A percentile compares a stretch with the other conserved stretches of the same genome.
phyloP scores from a whole-genome alignment of 2,888 invertebrate genomes.

The Cheilosia urbana region DNA sequence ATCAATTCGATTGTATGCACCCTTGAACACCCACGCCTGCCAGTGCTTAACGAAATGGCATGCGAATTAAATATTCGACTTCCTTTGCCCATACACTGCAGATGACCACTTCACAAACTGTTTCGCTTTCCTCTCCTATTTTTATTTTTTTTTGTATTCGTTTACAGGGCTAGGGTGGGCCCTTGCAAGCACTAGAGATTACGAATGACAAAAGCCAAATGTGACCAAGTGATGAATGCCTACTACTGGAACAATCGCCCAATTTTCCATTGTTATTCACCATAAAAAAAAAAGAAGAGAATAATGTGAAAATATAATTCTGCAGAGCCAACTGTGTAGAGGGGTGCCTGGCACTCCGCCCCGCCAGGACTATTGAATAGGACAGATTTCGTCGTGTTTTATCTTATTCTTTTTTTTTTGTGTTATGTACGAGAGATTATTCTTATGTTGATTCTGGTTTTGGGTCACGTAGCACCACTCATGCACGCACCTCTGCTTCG shows the following conservation, averaged over 20 bases:
- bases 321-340: constrained; percentile 62
- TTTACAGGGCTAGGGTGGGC: constrained; percentile 5
- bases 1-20: constrained; percentile 1
- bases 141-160: neutral
- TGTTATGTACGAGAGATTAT: constrained; percentile 37
- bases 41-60: constrained; percentile 13
- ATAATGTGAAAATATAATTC: constrained; percentile 69
- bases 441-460: constrained; percentile 73
- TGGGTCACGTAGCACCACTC: constrained; percentile 75
- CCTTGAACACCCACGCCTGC: neutral
- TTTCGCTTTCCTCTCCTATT: constrained; percentile 4
- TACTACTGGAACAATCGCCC: constrained; percentile 73
- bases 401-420: constrained; percentile 27
- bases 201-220: constrained; percentile 72
- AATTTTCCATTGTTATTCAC: constrained; percentile 68
- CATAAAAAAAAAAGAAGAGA: constrained; percentile 24
- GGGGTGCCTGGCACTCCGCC: constrained; percentile 1
- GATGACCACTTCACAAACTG: constrained; percentile 54
- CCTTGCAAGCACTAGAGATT: constrained; percentile 51
- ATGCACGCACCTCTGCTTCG: constrained; percentile 71
- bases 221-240: constrained; percentile 72
- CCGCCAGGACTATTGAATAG: constrained; percentile 65
- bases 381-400: constrained; percentile 59
- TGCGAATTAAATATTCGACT: constrained; percentile 25
- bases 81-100: constrained; percentile 8